Conservation (phyloP, 1,140 invertebrate species). For the Lepidostoma basale region DNA sequence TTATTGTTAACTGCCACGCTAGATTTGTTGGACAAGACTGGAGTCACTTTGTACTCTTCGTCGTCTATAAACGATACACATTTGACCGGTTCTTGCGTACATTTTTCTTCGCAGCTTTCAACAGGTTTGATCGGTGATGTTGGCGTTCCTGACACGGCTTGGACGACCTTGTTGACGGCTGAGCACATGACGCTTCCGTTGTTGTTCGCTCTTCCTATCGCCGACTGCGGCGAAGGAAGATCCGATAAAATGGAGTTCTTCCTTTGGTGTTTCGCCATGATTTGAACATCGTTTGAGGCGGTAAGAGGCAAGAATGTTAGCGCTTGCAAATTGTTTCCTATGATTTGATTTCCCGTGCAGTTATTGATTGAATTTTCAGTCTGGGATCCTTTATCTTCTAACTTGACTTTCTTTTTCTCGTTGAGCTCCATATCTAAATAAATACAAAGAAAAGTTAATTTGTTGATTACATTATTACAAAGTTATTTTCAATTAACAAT, state of each 20-base stretch:
- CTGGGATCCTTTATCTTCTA: constrained; percentile 38
- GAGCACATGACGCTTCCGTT: constrained; percentile 32
- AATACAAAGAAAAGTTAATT: constrained; percentile 9
- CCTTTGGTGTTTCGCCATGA: constrained; percentile 24
- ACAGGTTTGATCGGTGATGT: constrained; percentile 22
- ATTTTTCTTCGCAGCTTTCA: not conserved
- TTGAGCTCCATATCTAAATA: constrained; percentile 36
- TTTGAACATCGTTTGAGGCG: constrained; percentile 9
- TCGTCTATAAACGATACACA: constrained; percentile 39
- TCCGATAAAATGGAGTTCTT: constrained; percentile 28
- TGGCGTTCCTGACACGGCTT: not conserved
- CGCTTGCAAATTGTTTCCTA: constrained; percentile 23
- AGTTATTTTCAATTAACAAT: not conserved
- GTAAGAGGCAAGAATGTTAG: constrained; percentile 15
- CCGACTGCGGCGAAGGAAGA: constrained; percentile 35
- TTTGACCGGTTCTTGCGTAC: constrained; percentile 13
- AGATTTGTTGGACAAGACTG: not conserved
- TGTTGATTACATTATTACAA: not conserved
- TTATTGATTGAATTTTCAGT: constrained; percentile 32
- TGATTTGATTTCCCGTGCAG: constrained; percentile 7
- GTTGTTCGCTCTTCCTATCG: constrained; percentile 35
- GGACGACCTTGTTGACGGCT: constrained; percentile 26
- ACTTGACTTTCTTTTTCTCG: constrained; percentile 38
- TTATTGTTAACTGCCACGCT: constrained; percentile 13
- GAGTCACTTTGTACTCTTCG: not conserved